These are phyloP conservation scores for Conus ventricosus DNA, from an alignment of 1,140 invertebrate species.

Conservation along the genomic window DNA sequence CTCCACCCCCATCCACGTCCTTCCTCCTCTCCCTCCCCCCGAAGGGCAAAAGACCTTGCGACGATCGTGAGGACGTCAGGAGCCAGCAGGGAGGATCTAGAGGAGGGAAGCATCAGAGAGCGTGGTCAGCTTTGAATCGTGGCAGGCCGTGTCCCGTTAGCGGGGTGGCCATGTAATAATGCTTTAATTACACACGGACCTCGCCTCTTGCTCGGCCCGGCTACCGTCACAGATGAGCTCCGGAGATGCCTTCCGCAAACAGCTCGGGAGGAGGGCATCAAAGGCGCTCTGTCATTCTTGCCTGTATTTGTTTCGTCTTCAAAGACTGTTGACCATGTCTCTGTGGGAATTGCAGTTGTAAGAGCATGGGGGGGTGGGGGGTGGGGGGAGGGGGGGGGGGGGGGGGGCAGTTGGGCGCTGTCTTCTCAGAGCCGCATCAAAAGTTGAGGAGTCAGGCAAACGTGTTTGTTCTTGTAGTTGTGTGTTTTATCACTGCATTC, in stretches of 20 bases:
- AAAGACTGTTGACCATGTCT: slow-evolving; percentile 21
- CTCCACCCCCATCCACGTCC: too few relatives aligned
- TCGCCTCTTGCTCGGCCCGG: background rate
- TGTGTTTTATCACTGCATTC: too few relatives aligned
- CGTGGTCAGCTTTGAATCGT: background rate
- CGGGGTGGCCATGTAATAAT: slow-evolving; percentile 13
- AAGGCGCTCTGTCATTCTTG: slow-evolving; percentile 1
- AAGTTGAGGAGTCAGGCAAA: too few relatives aligned
- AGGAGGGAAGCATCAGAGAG: slow-evolving; percentile 7
- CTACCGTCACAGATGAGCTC: background rate
- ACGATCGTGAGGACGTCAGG: background rate
- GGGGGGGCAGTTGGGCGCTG: too few relatives aligned
- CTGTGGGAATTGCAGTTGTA: background rate
- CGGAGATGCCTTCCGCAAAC: slow-evolving; percentile 1
- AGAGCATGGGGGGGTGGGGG: background rate
- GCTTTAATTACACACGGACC: slow-evolving; percentile 8
- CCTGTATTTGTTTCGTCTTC: slow-evolving; percentile 7
- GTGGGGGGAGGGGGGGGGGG: too few relatives aligned
- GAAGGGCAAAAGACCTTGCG: background rate
- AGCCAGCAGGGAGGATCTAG: background rate
- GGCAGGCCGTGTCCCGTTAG: slow-evolving; percentile 29
- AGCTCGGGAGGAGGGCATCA: background rate
- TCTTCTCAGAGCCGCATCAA: too few relatives aligned
- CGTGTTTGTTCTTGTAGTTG: too few relatives aligned
- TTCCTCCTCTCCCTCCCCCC: background rate